Evolutionary conservation across 2,113 vertebrate genomes (phyloP), one percentile per base, ranked within the genome.

Genomic region (Tinamus guttatus): DNA sequence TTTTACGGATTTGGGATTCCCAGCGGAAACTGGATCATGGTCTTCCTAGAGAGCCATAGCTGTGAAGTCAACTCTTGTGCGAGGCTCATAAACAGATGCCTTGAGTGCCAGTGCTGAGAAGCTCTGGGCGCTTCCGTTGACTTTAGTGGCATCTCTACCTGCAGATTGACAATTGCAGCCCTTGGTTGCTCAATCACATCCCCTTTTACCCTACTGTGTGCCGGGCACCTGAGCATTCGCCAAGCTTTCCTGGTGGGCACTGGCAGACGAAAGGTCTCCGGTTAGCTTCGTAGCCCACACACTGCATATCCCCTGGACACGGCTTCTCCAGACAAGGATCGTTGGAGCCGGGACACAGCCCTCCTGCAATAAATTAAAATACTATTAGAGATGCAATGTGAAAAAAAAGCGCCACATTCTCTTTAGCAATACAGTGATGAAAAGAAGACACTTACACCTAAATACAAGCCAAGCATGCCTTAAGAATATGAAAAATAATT

Each of bases 231-330:
- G 99, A 99, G 96, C 99, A 99, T 79, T 99, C 99, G 56, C 99
- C 99, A 11, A 99, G 98, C 95, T 99, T 99, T 64, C 99, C 99
- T 2, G 98, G 98, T 5, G 99, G 99, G 96, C 99, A 99, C 97
- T 99, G 99, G 97, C 99, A 99, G 71, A 98, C 98, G 67, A 98
- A 99, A 0, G 98, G 98, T 73, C 99, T 99, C 78, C 98, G 98
- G 91, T 90, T 98, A 87, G 98, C 98, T 95, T 99, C 98, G 0
- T 98, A 97, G 24, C 98, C 98, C 63, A 99, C 98, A 79, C 99
- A 99, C 81, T 99, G 99, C 99, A 99, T 99, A 96, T 99, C 99
- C 18, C 97, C 98, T 1, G 99, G 99, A 94, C 99, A 99, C 0
- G 98, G 98, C 84, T 99, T 99, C 75, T 99, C 99, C 93, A 98